A percentile compares a stretch with the other conserved stretches of the same genome.
phyloP scores from a whole-genome alignment of 1,140 invertebrate genomes.

The Listronotus oregonensis region DNA sequence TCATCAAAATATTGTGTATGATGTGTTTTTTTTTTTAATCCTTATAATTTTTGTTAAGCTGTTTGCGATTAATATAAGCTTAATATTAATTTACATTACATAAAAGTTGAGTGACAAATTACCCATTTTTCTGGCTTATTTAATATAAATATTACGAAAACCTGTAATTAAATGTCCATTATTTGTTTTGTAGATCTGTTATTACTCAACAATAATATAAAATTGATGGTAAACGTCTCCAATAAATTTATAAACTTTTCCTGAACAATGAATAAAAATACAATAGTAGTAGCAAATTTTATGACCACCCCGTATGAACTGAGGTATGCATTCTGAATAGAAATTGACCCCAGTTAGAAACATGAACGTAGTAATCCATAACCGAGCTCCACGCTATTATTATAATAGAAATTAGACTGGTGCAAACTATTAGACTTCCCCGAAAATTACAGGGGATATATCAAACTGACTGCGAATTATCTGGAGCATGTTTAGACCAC shows the following conservation, averaged over 20 bases:
- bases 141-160: too few species aligned
- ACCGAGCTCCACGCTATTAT: constrained; percentile 26
- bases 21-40: too few species aligned
- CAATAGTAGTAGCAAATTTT: constrained; percentile 29
- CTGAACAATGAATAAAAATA: constrained; percentile 19
- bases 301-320: constrained; percentile 17
- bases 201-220: too few species aligned
- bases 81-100: too few species aligned
- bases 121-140: too few species aligned
- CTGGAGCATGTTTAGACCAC: constrained; percentile 24
- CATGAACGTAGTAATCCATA: constrained; percentile 20
- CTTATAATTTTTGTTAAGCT: too few species aligned
- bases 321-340: constrained; percentile 34
- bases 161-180: too few species aligned
- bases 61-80: too few species aligned
- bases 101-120: too few species aligned
- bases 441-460: constrained; percentile 36
- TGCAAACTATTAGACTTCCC: constrained; percentile 23
- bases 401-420: constrained; percentile 35
- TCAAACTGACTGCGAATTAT: constrained; percentile 28
- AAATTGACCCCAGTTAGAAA: constrained; percentile 23
- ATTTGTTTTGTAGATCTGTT: too few species aligned
- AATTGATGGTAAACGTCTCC: too few species aligned
- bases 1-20: too few species aligned
- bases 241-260: constrained; percentile 4